Base-by-base conservation (phyloP, 2,113 vertebrate genomes). In the Fukomys damarensis region DNA sequence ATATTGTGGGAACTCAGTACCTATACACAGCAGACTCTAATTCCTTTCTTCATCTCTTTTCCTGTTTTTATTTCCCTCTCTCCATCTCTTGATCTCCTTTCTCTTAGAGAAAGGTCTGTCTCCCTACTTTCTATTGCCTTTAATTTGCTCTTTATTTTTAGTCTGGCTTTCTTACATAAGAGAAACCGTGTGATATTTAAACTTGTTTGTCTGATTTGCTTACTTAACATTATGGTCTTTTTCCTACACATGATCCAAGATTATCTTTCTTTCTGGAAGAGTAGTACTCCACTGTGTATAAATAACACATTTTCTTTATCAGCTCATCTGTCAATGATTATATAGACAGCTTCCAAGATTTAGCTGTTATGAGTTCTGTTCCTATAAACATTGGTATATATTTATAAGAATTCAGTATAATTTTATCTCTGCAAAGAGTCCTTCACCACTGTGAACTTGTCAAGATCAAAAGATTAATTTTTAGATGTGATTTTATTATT, bases 381-480 rank as follows among this genome's bases (percentile, higher is more conserved):
- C 12, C 26, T 46, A 46, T 46, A 30, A 76, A 76, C 2, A 76
- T 30, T 24, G 43, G 24, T 83, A 86, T 17, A 0, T 72, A 30
- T 79, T 86, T 94, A 41, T 41, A 72, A 26, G 80, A 87, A 82
- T 38, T 72, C 0, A 93, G 2, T 49, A 30, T 52, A 92, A 85
- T 54, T 87, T 96, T 92, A 58, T 82, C 32, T 70, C 54, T 95
- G n/a, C 17, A 92, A 84, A 89, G 58, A 72, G 7, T 66, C 20
- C 13, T 95, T 86, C 46, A 2, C 38, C 10, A 17, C 16, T 82
- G 10, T 43, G 9, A 1, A 43, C 4, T 85, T 74, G 49, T 70
- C 3, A 70, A 90, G 22, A 81, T 66, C 0, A 88, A 94, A 91
- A 70, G 16, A 52, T 32, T 83, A 81, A 46, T 35, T 93, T 90